Conservation (phyloP, 2,113 vertebrate species). For the Amphilophus citrinellus region DNA sequence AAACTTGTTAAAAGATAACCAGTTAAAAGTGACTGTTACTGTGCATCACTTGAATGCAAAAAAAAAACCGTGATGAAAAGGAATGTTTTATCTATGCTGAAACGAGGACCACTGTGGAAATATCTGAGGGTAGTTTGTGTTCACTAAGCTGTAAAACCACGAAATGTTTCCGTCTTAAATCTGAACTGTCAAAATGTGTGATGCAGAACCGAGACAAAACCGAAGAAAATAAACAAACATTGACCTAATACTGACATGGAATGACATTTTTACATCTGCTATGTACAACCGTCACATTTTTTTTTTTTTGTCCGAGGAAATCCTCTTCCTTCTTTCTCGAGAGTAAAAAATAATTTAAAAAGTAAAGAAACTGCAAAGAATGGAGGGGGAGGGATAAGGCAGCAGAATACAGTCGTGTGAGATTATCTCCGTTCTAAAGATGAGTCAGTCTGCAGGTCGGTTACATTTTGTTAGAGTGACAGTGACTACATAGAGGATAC, state of each 20-base stretch:
- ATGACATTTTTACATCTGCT: slow-evolving; percentile 68
- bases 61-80: slow-evolving; percentile 46
- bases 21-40: slow-evolving; percentile 36
- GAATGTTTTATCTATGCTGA: slow-evolving; percentile 69
- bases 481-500: slow-evolving; percentile 80
- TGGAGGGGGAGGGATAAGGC: slow-evolving; percentile 74
- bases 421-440: slow-evolving; percentile 69
- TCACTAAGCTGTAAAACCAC: slow-evolving; percentile 49
- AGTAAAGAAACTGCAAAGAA: slow-evolving; percentile 48
- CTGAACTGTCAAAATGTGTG: slow-evolving; percentile 25
- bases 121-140: background rate
- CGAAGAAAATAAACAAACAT: slow-evolving; percentile 16
- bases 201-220: slow-evolving; percentile 41
- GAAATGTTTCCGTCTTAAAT: slow-evolving; percentile 25
- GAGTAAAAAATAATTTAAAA: slow-evolving; percentile 46
- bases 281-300: slow-evolving; percentile 68
- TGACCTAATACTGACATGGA: slow-evolving; percentile 71
- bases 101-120: slow-evolving; percentile 35
- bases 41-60: slow-evolving; percentile 46
- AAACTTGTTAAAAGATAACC: background rate
- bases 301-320: slow-evolving; percentile 25
- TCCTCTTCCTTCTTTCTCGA: slow-evolving; percentile 14
- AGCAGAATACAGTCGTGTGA: slow-evolving; percentile 78
- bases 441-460: slow-evolving; percentile 74
- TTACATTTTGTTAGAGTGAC: slow-evolving; percentile 78